These are phyloP conservation scores for Brachyhypopomus occidentalis DNA, from an alignment of 2,113 vertebrate genomes.

Conservation along the genomic window DNA sequence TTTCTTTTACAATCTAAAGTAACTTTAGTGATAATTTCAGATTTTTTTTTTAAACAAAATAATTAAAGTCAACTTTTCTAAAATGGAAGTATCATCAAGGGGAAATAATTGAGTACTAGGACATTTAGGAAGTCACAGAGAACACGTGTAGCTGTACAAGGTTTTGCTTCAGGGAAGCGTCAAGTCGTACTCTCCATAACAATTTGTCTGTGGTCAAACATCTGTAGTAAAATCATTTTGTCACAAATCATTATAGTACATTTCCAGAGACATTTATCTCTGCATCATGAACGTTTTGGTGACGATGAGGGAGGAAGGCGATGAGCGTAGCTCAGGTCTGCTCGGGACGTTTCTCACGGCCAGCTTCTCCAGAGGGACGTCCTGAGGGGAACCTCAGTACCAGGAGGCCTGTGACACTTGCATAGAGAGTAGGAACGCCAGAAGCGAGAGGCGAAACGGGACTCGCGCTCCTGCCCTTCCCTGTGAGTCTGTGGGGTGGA, in stretches of 20 bases:
- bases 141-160: slow-evolving; percentile 75
- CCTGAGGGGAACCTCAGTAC: slow-evolving; percentile 68
- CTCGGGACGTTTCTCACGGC: slow-evolving; percentile 7
- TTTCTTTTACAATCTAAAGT: slow-evolving; percentile 63
- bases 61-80: slow-evolving; percentile 72
- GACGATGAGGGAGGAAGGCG: neutral
- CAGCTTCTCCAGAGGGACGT: slow-evolving; percentile 55
- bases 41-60: slow-evolving; percentile 59
- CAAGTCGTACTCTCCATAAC: slow-evolving; percentile 48
- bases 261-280: slow-evolving; percentile 58
- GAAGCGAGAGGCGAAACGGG: slow-evolving; percentile 16
- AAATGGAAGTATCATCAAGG: slow-evolving; percentile 64
- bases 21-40: slow-evolving; percentile 65
- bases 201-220: slow-evolving; percentile 57
- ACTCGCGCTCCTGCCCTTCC: slow-evolving; percentile 12
- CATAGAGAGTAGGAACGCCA: slow-evolving; percentile 73
- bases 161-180: slow-evolving; percentile 68
- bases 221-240: slow-evolving; percentile 63
- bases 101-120: slow-evolving; percentile 50
- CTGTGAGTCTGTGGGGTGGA: slow-evolving; percentile 2
- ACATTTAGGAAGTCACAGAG: slow-evolving; percentile 54
- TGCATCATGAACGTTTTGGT: neutral
- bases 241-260: slow-evolving; percentile 63
- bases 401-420: slow-evolving; percentile 69
- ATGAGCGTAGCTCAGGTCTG: neutral